These are phyloP conservation scores for Halocynthia roretzi DNA, from an alignment of 23 tunicate species.

Conservation along the genomic window DNA sequence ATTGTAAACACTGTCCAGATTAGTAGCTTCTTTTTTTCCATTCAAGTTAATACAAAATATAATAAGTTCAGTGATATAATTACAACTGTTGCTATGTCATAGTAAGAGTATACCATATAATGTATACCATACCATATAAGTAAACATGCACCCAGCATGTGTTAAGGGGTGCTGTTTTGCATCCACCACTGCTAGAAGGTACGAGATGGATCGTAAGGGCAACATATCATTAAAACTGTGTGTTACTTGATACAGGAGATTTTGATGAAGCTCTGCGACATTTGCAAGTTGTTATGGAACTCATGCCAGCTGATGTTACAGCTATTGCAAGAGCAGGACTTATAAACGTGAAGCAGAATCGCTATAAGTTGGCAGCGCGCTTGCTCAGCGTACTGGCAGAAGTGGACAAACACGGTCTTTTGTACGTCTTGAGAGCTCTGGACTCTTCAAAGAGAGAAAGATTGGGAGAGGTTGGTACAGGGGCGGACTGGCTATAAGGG, in stretches of 20 bases:
- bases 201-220: too few relatives aligned
- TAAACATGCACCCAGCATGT: too few relatives aligned
- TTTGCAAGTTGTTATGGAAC: conserved; percentile 58
- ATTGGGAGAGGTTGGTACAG: conserved; percentile 45
- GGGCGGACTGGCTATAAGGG: background rate
- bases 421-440: conserved; percentile 61
- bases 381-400: conserved; percentile 32
- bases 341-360: conserved; percentile 67
- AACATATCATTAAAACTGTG: background rate
- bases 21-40: too few relatives aligned
- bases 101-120: too few relatives aligned
- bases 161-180: too few relatives aligned
- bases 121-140: too few relatives aligned
- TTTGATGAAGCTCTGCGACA: conserved; percentile 74
- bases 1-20: too few relatives aligned
- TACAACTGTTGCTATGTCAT: too few relatives aligned
- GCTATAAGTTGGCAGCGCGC: conserved; percentile 30
- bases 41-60: too few relatives aligned
- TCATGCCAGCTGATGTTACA: conserved; percentile 69
- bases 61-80: too few relatives aligned
- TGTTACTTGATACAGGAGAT: conserved; percentile 37
- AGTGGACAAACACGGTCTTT: conserved; percentile 39
- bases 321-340: conserved; percentile 85
- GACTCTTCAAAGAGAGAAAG: conserved; percentile 40
- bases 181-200: too few relatives aligned